These are phyloP conservation scores for Jordanella pulchra DNA, from an alignment of 2,797 vertebrate genomes.

Conservation along the genomic window DNA sequence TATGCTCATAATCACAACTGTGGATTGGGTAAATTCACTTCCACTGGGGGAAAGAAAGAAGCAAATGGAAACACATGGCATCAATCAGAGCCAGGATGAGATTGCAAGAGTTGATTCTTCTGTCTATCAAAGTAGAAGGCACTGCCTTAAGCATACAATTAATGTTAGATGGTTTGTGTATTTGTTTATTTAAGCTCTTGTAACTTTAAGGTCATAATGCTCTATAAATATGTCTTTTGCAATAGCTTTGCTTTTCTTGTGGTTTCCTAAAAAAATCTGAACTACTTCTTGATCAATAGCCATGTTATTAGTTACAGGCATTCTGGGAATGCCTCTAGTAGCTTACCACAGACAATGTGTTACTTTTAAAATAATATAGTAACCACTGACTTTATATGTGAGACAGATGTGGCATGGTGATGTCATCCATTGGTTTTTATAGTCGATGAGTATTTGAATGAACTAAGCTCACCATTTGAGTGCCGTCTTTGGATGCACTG, in stretches of 20 bases:
- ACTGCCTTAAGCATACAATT: slow-evolving; percentile 25
- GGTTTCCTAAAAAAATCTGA: background rate
- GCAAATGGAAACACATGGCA: slow-evolving; percentile 72
- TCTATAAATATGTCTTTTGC: background rate
- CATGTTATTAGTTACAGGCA: background rate
- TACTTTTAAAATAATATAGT: background rate
- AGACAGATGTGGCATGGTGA: background rate
- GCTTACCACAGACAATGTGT: slow-evolving; percentile 1
- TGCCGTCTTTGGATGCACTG: background rate
- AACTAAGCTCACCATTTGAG: background rate
- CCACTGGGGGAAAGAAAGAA: slow-evolving; percentile 43
- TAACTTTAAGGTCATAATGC: slow-evolving; percentile 5
- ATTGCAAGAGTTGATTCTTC: slow-evolving; percentile 59
- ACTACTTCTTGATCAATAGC: background rate
- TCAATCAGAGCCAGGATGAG: slow-evolving; percentile 66
- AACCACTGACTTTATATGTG: background rate
- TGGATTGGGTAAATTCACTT: slow-evolving; percentile 42
- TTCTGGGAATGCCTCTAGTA: background rate
- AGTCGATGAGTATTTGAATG: background rate
- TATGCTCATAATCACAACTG: slow-evolving; percentile 33
- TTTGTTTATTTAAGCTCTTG: slow-evolving; percentile 13
- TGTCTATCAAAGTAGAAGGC: slow-evolving; percentile 30
- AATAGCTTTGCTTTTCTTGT: background rate
- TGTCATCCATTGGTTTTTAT: background rate
- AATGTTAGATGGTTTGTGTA: slow-evolving; percentile 20